Percentiles rank a stretch among this genome's conserved stretches.
Evolutionary conservation across 2,888 invertebrate genomes (phyloP).

Genomic region (Nesidiocoris tenuis): DNA sequence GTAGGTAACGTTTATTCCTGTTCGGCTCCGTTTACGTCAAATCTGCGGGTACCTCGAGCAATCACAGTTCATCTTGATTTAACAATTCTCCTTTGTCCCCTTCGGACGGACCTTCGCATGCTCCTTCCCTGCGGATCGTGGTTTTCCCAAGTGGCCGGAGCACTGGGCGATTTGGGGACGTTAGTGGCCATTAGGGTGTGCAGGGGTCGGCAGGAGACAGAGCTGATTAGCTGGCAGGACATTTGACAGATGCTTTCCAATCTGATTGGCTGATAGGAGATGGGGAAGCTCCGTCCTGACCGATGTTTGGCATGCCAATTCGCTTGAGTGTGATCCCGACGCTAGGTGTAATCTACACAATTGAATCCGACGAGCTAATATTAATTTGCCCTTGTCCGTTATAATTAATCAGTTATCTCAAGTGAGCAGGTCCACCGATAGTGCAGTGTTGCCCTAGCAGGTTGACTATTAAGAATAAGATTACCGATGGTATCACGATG

Average conservation of each 20-base stretch:
- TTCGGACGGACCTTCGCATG: slow-evolving; percentile 4
- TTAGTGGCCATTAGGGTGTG: slow-evolving; percentile 7
- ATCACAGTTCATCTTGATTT: slow-evolving; percentile 36
- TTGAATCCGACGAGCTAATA: slow-evolving; percentile 29
- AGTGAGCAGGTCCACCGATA: too few species aligned
- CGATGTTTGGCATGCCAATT: slow-evolving; percentile 12
- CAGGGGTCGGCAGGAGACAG: background rate
- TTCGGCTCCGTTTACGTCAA: background rate
- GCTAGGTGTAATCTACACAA: slow-evolving; percentile 2
- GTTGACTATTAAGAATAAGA: too few species aligned
- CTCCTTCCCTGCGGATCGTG: slow-evolving; percentile 15
- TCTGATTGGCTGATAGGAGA: slow-evolving; percentile 17
- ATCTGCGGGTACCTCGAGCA: background rate
- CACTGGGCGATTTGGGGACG: background rate
- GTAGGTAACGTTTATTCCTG: background rate
- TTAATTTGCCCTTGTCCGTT: slow-evolving; percentile 12
- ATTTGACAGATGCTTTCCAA: slow-evolving; percentile 36
- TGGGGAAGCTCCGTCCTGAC: background rate
- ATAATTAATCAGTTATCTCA: slow-evolving; percentile 21
- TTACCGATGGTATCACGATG: too few species aligned
- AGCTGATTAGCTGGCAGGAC: slow-evolving; percentile 34
- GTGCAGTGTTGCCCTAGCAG: too few species aligned
- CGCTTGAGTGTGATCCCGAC: slow-evolving; percentile 17
- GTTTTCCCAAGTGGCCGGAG: slow-evolving; percentile 18
- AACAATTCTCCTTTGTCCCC: slow-evolving; percentile 22